These are phyloP conservation scores for Bos taurus DNA, from an alignment of 2,113 vertebrate species.

Conservation along the genomic window DNA sequence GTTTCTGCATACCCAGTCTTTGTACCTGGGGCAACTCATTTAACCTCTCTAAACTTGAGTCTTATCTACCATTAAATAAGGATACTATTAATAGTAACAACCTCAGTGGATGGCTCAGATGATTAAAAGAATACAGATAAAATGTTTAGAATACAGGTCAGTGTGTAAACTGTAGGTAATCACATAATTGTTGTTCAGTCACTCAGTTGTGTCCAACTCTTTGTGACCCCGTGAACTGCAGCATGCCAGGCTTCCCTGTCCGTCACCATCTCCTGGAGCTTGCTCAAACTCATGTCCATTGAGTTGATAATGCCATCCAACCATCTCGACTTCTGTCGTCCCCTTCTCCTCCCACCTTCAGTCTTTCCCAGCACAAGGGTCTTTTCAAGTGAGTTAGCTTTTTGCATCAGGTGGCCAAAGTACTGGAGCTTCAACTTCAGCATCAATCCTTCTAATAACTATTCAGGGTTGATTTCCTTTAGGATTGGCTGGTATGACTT, in stretches of 20 bases:
- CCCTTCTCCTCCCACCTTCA: background rate
- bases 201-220: background rate
- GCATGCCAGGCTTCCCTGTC: background rate
- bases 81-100: background rate
- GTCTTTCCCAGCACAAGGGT: background rate
- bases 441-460: background rate
- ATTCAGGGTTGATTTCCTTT: background rate
- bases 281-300: background rate
- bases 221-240: background rate
- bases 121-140: background rate
- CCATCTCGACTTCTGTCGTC: background rate
- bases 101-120: background rate
- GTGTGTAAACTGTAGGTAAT: background rate
- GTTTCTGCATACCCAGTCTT: background rate
- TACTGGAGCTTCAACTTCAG: background rate
- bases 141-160: background rate
- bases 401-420: background rate
- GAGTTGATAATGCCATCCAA: background rate
- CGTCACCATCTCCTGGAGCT: background rate
- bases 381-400: background rate
- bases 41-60: background rate
- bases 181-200: background rate
- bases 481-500: background rate
- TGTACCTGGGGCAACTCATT: background rate
- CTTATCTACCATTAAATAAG: background rate